These are phyloP conservation scores for Seira musarum DNA, from an alignment of 2,888 invertebrate species.

Conservation along the genomic window DNA sequence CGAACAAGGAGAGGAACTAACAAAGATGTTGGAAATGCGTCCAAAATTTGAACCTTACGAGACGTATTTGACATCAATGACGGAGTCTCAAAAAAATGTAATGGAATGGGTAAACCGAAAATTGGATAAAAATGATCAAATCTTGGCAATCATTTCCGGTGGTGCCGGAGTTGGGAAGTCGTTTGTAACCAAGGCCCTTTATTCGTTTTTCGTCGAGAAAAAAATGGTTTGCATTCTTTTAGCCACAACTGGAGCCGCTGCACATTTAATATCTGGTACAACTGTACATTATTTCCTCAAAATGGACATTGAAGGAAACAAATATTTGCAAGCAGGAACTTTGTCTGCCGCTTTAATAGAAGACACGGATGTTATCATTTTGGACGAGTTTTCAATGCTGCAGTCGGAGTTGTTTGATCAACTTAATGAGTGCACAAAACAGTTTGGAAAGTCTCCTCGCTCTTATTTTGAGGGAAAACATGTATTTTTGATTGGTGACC, in stretches of 20 bases:
- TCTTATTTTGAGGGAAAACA: constrained; percentile 24
- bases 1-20: constrained; percentile 21
- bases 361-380: constrained; percentile 14
- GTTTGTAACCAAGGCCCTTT: constrained; percentile 5
- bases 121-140: background rate
- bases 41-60: background rate
- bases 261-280: constrained; percentile 15
- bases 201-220: constrained; percentile 17
- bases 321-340: background rate
- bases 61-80: background rate
- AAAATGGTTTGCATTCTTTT: too few species aligned
- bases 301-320: constrained; percentile 6
- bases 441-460: background rate
- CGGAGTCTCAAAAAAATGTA: constrained; percentile 13
- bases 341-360: background rate
- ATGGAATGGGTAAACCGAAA: constrained; percentile 16
- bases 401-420: background rate
- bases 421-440: background rate
- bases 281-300: constrained; percentile 18
- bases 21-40: constrained; percentile 1
- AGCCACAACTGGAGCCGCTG: constrained; percentile 17
- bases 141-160: constrained; percentile 9
- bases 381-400: constrained; percentile 21
- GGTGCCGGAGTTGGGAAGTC: constrained; percentile 16
- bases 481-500: constrained; percentile 23